Conservation (phyloP, 2,888 invertebrate genomes). For the Lasioglossum morio region DNA sequence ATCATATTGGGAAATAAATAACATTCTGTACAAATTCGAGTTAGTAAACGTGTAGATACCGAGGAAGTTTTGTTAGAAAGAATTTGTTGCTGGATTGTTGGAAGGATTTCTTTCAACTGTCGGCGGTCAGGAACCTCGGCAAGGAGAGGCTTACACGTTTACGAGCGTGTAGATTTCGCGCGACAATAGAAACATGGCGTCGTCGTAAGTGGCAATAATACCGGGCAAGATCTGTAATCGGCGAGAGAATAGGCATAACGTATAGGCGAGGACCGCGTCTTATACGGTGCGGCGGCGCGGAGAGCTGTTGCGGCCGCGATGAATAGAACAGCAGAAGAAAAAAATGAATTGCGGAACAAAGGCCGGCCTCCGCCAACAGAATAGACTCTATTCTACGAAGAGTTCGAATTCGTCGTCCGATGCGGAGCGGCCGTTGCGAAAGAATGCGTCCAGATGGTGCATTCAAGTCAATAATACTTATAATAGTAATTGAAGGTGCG, state of each 20-base stretch:
- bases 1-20: no score
- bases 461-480: constrained; percentile 28
- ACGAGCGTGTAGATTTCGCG: constrained; percentile 10
- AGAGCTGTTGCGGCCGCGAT: not conserved
- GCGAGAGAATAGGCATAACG: constrained; percentile 12
- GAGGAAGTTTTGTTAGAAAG: not conserved
- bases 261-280: constrained; percentile 8
- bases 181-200: constrained; percentile 22
- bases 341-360: constrained; percentile 31
- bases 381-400: constrained; percentile 26
- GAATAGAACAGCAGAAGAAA: constrained; percentile 13
- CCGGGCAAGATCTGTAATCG: constrained; percentile 14
- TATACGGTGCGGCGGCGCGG: not conserved
- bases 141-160: not conserved
- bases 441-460: constrained; percentile 28
- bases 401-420: constrained; percentile 27
- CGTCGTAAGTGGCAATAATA: constrained; percentile 10
- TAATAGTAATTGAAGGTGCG: constrained; percentile 40
- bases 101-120: no score
- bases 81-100: no score
- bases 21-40: no score
- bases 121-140: not conserved
- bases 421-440: constrained; percentile 9
- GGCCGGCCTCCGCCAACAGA: constrained; percentile 10
- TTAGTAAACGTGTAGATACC: not conserved